Percentiles rank a stretch among this genome's conserved stretches.
Evolutionary conservation across 1,140 invertebrate genomes (phyloP).

Genomic region (Pseudoatta argentina): DNA sequence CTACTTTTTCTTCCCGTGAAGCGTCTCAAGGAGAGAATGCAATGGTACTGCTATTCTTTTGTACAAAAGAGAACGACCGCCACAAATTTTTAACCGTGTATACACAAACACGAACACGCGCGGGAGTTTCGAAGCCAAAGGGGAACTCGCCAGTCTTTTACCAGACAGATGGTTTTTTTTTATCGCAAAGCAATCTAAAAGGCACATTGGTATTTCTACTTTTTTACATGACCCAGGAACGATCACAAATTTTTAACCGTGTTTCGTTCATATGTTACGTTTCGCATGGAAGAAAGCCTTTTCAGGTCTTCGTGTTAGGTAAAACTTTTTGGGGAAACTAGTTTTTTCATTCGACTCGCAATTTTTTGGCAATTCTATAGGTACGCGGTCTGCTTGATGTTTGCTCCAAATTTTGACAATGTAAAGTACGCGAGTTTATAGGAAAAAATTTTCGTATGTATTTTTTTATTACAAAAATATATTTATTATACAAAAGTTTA

Average conservation of each 20-base stretch:
- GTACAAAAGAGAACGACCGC: conserved; percentile 21
- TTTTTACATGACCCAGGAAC: neutral
- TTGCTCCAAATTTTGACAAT: neutral
- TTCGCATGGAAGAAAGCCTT: neutral
- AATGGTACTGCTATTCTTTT: conserved; percentile 21
- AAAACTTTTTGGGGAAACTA: neutral
- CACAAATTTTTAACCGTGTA: conserved; percentile 19
- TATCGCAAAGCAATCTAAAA: neutral
- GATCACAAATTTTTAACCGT: conserved; percentile 13
- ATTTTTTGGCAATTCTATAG: neutral
- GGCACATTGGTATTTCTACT: neutral
- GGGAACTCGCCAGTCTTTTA: neutral
- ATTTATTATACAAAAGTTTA: neutral
- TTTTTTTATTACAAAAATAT: conserved; percentile 16
- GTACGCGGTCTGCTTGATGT: neutral
- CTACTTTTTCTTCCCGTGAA: conserved; percentile 24
- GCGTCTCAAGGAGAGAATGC: conserved; percentile 5
- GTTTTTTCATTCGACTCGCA: neutral
- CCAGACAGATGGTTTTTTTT: conserved; percentile 22
- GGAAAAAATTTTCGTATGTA: neutral
- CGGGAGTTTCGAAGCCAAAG: conserved; percentile 2
- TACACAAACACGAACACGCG: neutral
- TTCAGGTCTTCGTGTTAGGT: neutral
- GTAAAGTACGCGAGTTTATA: neutral
- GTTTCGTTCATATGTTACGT: neutral